Evolutionary conservation across 2,797 vertebrate species (phyloP), one percentile per base, ranked within the genome.

Genomic region (Esox masquinongy): DNA sequence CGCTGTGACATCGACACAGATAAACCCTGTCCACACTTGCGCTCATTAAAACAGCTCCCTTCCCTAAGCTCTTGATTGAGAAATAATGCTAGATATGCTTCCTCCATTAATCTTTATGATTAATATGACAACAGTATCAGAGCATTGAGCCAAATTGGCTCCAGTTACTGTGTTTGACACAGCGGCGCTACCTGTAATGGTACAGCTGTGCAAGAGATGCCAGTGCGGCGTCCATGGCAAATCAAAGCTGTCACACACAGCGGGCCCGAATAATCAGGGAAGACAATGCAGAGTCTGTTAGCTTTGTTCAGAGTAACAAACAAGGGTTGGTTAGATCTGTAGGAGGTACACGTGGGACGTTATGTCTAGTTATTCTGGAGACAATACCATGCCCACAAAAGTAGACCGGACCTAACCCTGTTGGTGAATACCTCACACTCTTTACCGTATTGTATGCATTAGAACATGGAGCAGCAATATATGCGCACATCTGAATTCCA

Each of bases 61-160:
- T 36, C 64, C 29, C 64, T 8, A 19, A 67, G 29, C 63, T 16
- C 63, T 15, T 61, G 56, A 24, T 61, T 22, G 22, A 61, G 56
- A 14, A 22, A 24, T 4, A 26, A 24, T 12, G 11, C 9, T 24
- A 61, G 3, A 24, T 12, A 61, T 22, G 5, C 22, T 8, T 24
- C 9, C n/a, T 56, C 9, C n/a, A 0, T 19, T 29, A 53, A 53
- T 24, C 59, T 24, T 29, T 16, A 56, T 31, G 14, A 80, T 74
- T 68, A 69, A 68, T 56, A 56, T 69, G 31, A 61, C 49, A 59
- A 7, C 67, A 74, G 68, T 36, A 36, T 63, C 16, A 49, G 36
- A 70, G 11, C 72, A 72, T 31, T 67, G 26, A 66, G 70, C 29
- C 43, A 51, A 70, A 53, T 47, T 26, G 49, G 47, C 69, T 51